Evolutionary conservation across 2,888 invertebrate genomes (phyloP).

Genomic region (Ornithoptera alexandrae): DNA sequence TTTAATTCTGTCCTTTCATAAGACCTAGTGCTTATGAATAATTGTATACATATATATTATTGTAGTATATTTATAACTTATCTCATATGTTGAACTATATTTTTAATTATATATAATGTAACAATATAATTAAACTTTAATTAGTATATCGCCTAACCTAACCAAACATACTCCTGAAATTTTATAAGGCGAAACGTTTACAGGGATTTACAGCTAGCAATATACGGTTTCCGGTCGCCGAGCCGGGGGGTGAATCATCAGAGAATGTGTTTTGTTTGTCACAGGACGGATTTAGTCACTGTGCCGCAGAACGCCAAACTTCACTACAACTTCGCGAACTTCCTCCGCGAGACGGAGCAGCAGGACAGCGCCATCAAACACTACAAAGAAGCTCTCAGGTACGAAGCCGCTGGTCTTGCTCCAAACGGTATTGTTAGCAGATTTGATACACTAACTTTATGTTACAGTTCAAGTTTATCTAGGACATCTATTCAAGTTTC

Average conservation of each 20-base stretch:
- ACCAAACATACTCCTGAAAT: slow-evolving; percentile 28
- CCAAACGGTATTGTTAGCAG: neutral
- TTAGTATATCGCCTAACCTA: no score
- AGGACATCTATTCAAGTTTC: no score
- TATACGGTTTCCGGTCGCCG: slow-evolving; percentile 47
- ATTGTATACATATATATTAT: no score
- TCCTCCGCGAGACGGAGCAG: slow-evolving; percentile 87
- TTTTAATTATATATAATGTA: no score
- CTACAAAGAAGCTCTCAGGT: slow-evolving; percentile 91
- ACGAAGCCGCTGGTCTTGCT: slow-evolving; percentile 39
- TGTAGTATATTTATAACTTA: no score
- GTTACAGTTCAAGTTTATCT: no score
- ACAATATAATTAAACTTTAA: no score
- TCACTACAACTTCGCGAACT: slow-evolving; percentile 95
- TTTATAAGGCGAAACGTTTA: slow-evolving; percentile 39
- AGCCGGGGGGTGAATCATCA: slow-evolving; percentile 54
- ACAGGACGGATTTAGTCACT: slow-evolving; percentile 89
- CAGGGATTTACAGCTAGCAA: slow-evolving; percentile 48
- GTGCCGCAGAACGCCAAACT: slow-evolving; percentile 94
- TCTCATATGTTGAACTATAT: no score
- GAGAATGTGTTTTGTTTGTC: slow-evolving; percentile 70
- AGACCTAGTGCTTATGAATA: no score
- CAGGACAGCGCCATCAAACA: slow-evolving; percentile 87
- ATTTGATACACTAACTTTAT: no score
- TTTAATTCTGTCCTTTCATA: no score